A percentile compares a stretch with the other conserved stretches of the same genome.
Conservation (phyloP, 2,113 vertebrate species). For the Aphyosemion australe region DNA sequence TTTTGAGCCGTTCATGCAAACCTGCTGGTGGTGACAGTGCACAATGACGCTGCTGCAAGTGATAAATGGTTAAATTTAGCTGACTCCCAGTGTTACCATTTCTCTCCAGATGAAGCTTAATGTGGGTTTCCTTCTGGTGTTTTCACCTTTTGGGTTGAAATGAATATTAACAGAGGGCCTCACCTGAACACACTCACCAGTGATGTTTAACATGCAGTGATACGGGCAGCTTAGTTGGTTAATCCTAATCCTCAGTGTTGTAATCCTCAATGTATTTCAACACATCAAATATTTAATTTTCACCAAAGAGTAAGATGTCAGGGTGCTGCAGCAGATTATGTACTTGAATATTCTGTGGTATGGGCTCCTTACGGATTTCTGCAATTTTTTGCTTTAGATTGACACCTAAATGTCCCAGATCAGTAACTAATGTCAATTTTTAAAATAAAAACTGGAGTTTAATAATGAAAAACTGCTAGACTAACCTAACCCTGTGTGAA, state of each 20-base stretch:
- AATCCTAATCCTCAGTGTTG: constrained; percentile 61
- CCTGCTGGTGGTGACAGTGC: constrained; percentile 46
- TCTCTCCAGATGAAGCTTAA: constrained; percentile 22
- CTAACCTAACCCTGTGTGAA: too few relatives aligned
- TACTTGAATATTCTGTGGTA: constrained; percentile 8
- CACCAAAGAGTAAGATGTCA: constrained; percentile 30
- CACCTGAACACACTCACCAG: constrained; percentile 54
- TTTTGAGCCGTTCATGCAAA: constrained; percentile 27
- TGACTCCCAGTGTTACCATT: constrained; percentile 22
- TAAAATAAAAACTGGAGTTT: too few relatives aligned
- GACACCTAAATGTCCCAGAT: not conserved
- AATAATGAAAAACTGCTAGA: too few relatives aligned
- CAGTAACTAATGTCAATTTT: too few relatives aligned
- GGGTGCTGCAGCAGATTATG: constrained; percentile 9
- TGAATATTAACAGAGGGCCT: constrained; percentile 59
- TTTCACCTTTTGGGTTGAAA: constrained; percentile 19
- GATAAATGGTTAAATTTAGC: constrained; percentile 61
- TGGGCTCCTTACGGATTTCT: not conserved
- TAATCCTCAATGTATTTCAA: constrained; percentile 68
- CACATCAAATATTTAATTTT: constrained; percentile 66
- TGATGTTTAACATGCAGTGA: constrained; percentile 63
- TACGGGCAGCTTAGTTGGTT: constrained; percentile 66
- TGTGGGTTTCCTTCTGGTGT: constrained; percentile 1
- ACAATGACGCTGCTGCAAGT: constrained; percentile 24
- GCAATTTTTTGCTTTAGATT: not conserved